Evolutionary conservation across 2,797 vertebrate genomes (phyloP).

Genomic region (Catostomus latipinnis): DNA sequence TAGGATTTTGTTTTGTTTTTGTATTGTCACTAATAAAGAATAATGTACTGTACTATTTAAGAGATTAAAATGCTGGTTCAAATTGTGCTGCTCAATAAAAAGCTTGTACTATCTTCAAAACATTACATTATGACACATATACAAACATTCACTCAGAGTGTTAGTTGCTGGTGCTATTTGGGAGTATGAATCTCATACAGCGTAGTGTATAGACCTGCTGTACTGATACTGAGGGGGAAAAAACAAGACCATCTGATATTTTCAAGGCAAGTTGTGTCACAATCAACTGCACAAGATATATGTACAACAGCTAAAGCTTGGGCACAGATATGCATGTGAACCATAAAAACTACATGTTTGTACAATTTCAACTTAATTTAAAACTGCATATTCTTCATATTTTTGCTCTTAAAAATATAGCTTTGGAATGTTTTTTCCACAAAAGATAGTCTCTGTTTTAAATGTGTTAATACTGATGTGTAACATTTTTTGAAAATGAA

Average conservation of each 20-base stretch:
- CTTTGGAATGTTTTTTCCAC: slow-evolving; percentile 15
- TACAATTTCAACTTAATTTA: slow-evolving; percentile 33
- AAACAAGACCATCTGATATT: not conserved
- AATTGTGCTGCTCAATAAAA: slow-evolving; percentile 1
- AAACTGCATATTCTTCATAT: slow-evolving; percentile 3
- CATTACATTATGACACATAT: not conserved
- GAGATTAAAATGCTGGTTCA: not conserved
- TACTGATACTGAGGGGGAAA: not conserved
- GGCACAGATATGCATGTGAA: slow-evolving; percentile 22
- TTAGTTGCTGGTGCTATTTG: slow-evolving; percentile 16
- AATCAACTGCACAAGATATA: slow-evolving; percentile 15
- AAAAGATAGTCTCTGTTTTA: not conserved
- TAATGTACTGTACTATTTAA: too few species aligned
- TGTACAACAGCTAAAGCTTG: not conserved
- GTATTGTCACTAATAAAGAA: slow-evolving; percentile 3
- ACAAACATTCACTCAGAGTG: not conserved
- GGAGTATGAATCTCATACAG: slow-evolving; percentile 28
- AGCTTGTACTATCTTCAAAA: not conserved
- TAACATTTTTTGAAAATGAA: not conserved
- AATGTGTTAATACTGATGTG: slow-evolving; percentile 37
- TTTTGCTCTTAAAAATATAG: slow-evolving; percentile 32
- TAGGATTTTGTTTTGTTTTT: not conserved
- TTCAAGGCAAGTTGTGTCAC: slow-evolving; percentile 41
- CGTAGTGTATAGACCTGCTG: not conserved
- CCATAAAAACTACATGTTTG: slow-evolving; percentile 9